phyloP scores from a whole-genome alignment of 2,888 invertebrate genomes.

The Acanthosepion esculentum region DNA sequence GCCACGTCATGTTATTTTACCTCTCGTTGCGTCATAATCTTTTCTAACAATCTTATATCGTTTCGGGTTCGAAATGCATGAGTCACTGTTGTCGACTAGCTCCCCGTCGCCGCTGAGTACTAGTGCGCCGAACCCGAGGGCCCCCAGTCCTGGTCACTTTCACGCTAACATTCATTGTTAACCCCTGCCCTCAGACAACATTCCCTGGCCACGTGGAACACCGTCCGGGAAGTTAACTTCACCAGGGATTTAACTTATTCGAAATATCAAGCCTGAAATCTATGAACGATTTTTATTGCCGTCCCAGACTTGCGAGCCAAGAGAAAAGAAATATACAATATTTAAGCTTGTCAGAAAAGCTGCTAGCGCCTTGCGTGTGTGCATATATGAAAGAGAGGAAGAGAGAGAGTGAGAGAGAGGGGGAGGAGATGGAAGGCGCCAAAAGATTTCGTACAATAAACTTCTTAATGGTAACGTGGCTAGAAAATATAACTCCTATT shows the following conservation, averaged over 20 bases:
- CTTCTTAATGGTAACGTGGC: too few relatives aligned
- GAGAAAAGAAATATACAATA: not conserved
- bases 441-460: too few relatives aligned
- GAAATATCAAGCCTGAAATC: not conserved
- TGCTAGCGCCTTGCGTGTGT: not conserved
- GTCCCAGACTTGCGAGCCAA: not conserved
- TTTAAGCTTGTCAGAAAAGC: not conserved
- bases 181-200: not conserved
- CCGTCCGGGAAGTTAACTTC: not conserved
- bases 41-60: not conserved
- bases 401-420: too few relatives aligned
- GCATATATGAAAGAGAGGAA: too few relatives aligned
- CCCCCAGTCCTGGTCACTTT: not conserved
- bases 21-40: not conserved
- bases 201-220: not conserved
- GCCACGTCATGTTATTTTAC: not conserved
- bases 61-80: not conserved
- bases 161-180: not conserved
- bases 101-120: not conserved
- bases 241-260: not conserved
- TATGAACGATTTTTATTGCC: not conserved
- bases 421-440: too few relatives aligned
- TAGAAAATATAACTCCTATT: too few relatives aligned
- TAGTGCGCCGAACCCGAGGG: not conserved
- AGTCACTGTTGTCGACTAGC: not conserved